Percentiles rank a stretch among this genome's conserved stretches.
phyloP scores from a whole-genome alignment of 2,888 invertebrate species.

The Elysia crispata region DNA sequence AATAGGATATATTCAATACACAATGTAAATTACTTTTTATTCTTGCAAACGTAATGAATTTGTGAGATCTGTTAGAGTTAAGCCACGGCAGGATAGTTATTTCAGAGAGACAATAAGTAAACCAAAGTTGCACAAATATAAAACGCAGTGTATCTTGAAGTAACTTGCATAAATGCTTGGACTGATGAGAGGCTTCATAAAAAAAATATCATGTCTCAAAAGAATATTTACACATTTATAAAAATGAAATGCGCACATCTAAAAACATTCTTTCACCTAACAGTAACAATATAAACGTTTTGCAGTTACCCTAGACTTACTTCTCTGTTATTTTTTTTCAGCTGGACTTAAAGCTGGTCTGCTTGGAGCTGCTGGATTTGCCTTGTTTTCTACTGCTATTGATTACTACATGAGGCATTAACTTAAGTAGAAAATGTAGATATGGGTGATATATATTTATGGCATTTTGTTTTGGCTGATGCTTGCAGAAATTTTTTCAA shows the following conservation, averaged over 20 bases:
- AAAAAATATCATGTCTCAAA: too few relatives aligned
- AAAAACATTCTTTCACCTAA: neutral
- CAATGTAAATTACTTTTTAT: too few relatives aligned
- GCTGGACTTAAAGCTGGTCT: conserved; percentile 96
- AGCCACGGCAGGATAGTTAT: too few relatives aligned
- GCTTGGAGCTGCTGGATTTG: conserved; percentile 97
- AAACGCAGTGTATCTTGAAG: too few relatives aligned
- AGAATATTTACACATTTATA: neutral
- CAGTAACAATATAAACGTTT: neutral
- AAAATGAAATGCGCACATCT: neutral
- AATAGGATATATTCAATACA: too few relatives aligned
- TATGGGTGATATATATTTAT: too few relatives aligned
- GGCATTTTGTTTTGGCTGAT: neutral
- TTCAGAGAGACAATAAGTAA: too few relatives aligned
- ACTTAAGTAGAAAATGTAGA: conserved; percentile 11
- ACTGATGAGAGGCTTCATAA: too few relatives aligned
- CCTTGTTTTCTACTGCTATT: conserved; percentile 96
- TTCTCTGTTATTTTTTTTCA: conserved; percentile 76
- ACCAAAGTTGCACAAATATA: too few relatives aligned
- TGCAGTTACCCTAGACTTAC: neutral
- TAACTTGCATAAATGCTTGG: too few relatives aligned
- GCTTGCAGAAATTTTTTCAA: neutral
- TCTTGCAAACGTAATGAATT: too few relatives aligned
- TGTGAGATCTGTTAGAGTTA: too few relatives aligned
- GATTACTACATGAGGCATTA: conserved; percentile 91